These are phyloP conservation scores for Sula dactylatra DNA, from an alignment of 2,113 vertebrate genomes.

Conservation along the genomic window DNA sequence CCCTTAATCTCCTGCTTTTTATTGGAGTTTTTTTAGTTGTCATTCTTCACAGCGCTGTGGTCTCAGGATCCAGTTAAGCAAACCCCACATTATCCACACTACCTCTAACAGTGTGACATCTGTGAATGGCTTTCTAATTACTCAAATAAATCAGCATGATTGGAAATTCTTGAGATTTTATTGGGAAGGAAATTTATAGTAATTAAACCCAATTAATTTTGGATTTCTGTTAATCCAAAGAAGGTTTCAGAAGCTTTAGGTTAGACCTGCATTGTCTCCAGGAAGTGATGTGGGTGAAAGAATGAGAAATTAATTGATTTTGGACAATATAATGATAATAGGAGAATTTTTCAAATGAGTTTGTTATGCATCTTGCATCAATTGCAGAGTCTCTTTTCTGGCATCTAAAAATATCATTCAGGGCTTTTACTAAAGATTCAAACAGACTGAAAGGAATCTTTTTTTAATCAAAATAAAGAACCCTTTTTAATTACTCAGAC, in stretches of 20 bases:
- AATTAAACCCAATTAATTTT: slow-evolving; percentile 84
- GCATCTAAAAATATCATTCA: slow-evolving; percentile 72
- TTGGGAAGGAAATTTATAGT: slow-evolving; percentile 84
- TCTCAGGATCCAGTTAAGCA: slow-evolving; percentile 64
- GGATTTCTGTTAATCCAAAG: slow-evolving; percentile 72
- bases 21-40: not conserved
- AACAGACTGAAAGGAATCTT: slow-evolving; percentile 80
- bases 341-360: not conserved
- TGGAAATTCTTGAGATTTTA: slow-evolving; percentile 86
- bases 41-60: slow-evolving; percentile 34
- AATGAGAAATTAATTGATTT: slow-evolving; percentile 45
- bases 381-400: slow-evolving; percentile 55
- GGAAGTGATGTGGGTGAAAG: slow-evolving; percentile 49
- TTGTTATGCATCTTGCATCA: not conserved
- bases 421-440: slow-evolving; percentile 78
- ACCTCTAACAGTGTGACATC: slow-evolving; percentile 80
- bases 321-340: slow-evolving; percentile 42
- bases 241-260: slow-evolving; percentile 52
- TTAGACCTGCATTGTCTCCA: slow-evolving; percentile 28
- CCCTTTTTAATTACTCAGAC: slow-evolving; percentile 83
- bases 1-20: not conserved
- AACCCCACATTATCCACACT: slow-evolving; percentile 60
- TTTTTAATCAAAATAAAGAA: slow-evolving; percentile 85
- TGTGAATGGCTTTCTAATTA: slow-evolving; percentile 83
- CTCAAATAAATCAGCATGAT: slow-evolving; percentile 84